These are phyloP conservation scores for Gallinago media DNA, from an alignment of 2,113 vertebrate genomes.

Conservation along the genomic window DNA sequence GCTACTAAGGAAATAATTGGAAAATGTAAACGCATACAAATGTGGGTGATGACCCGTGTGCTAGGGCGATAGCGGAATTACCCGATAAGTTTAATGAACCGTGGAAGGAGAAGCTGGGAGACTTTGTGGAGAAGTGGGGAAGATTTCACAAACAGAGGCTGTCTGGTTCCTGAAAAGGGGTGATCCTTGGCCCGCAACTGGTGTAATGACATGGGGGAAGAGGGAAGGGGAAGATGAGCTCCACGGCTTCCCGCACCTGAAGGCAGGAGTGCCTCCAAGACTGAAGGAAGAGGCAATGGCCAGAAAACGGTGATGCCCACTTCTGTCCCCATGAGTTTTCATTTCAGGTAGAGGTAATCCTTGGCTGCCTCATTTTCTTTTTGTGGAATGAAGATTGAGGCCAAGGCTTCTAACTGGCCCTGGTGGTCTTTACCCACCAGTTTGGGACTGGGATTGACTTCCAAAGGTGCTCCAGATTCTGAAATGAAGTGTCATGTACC, in stretches of 20 bases:
- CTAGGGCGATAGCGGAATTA: neutral
- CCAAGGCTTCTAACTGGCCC: neutral
- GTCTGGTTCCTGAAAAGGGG: neutral
- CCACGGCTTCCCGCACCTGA: accelerated
- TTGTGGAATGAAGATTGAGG: neutral
- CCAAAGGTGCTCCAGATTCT: neutral
- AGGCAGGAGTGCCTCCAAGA: neutral
- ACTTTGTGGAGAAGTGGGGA: neutral
- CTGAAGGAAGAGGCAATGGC: neutral
- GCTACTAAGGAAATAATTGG: constrained; percentile 30
- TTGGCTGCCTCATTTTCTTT: neutral
- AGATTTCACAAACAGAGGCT: neutral
- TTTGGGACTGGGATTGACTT: neutral
- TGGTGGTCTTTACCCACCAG: neutral
- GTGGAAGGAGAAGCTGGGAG: neutral
- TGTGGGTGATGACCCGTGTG: neutral
- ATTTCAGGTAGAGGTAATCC: neutral
- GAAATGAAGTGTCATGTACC: neutral
- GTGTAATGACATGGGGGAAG: neutral
- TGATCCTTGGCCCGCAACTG: accelerated
- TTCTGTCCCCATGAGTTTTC: neutral
- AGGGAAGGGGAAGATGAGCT: neutral
- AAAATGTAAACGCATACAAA: constrained; percentile 21
- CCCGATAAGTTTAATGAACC: constrained; percentile 10
- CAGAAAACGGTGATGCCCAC: neutral